Base-by-base conservation (phyloP, 2,888 invertebrate species). In the Acheta domesticus region DNA sequence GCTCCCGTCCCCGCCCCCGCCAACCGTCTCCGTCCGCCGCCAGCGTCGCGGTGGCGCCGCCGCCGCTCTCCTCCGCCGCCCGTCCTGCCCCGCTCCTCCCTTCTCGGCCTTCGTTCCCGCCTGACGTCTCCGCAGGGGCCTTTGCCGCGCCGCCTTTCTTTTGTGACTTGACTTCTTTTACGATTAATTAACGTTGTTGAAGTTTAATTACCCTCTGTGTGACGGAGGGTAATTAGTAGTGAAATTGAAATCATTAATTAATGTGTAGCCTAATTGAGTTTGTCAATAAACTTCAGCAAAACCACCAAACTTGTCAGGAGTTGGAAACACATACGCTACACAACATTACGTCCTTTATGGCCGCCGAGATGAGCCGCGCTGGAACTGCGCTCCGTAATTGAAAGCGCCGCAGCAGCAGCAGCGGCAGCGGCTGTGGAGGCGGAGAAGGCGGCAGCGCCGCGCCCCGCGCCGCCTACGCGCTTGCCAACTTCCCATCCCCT, bases 221-320 rank as follows among this genome's bases (percentile, higher is more conserved):
- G 62, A 19, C 16, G n/a, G 62, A 19, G 62, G n/a, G n/a, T 62
- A 62, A 19, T 62, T 62, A 14, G 62, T 62, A 62, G 62, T 62
- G 62, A 62, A 62, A 62, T 62, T 62, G 62, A 62, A 62, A 62
- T 62, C 62, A 62, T 62, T 62, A 62, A 62, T 62, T 62, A 62
- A 62, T 62, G 62, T 62, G 62, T 62, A 62, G 62, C 62, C 62
- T 62, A 62, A 62, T 62, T 62, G 62, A 62, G 62, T 62, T 62
- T 62, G 62, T 62, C 62, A 62, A 62, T 62, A 62, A 62, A 62
- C 62, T 62, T 62, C 62, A 62, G 62, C 62, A 62, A 62, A 62
- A 62, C 62, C 62, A 62, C 62, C 62, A 62, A 62, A 62, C 62
- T 62, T 62, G 62, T 62, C 62, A 62, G 62, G 62, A 62, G 62